Conservation (phyloP, 1,140 invertebrate genomes). For the Diprion similis region DNA sequence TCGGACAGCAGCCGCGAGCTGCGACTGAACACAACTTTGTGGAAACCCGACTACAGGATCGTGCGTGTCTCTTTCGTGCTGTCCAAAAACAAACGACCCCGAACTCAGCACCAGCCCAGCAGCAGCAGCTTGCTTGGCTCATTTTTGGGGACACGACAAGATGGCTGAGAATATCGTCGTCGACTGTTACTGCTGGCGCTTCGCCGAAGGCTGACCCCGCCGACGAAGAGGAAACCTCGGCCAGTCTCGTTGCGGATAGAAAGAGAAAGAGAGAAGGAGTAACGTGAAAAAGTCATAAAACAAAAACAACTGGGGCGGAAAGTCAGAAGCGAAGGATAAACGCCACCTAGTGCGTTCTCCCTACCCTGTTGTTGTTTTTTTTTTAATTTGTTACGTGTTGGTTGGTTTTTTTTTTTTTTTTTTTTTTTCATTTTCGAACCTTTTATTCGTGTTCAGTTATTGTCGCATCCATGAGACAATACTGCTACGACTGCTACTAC, state of each 20-base stretch:
- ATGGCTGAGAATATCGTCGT: constrained; percentile 44
- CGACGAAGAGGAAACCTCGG: constrained; percentile 23
- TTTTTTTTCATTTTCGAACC: background rate
- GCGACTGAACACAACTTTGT: too few species aligned
- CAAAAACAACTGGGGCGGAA: background rate
- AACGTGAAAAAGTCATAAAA: background rate
- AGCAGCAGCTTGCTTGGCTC: too few species aligned
- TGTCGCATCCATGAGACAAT: background rate
- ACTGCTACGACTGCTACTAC: background rate
- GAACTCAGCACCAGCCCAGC: constrained; percentile 11
- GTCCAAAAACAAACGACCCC: too few species aligned
- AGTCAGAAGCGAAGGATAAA: background rate
- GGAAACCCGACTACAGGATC: too few species aligned
- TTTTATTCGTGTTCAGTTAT: background rate
- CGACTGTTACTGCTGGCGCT: constrained; percentile 30
- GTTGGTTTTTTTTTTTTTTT: background rate
- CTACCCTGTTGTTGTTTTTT: background rate
- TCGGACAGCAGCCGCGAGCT: too few species aligned
- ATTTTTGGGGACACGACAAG: constrained; percentile 39
- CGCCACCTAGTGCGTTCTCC: background rate
- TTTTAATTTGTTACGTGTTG: background rate
- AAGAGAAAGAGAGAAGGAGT: too few species aligned
- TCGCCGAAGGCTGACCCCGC: constrained; percentile 20
- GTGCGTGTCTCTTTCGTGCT: too few species aligned
- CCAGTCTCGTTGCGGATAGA: too few species aligned